Percentiles rank a stretch among this genome's conserved stretches.
phyloP scores from a whole-genome alignment of 2,797 vertebrate genomes.

The Cynodonichthys magdalenae region DNA sequence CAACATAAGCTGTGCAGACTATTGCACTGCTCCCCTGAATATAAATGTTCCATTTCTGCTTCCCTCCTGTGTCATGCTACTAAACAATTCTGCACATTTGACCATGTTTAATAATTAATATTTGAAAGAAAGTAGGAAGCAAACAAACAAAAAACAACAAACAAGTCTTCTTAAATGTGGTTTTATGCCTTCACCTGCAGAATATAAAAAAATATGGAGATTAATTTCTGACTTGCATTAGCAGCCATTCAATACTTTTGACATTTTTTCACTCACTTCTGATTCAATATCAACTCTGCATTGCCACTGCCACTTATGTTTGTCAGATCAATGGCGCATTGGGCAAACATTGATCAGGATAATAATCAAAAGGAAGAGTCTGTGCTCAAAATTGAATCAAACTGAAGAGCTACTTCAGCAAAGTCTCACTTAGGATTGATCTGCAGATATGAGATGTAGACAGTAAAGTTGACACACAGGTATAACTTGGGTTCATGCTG shows the following conservation, averaged over 20 bases:
- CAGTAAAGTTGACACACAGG: constrained; percentile 47
- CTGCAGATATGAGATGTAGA: constrained; percentile 51
- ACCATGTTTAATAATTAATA: constrained; percentile 26
- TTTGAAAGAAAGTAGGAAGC: neutral
- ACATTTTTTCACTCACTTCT: constrained; percentile 63
- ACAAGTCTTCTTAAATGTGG: neutral
- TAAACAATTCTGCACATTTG: constrained; percentile 33
- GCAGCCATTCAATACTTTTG: constrained; percentile 61
- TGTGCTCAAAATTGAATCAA: constrained; percentile 70
- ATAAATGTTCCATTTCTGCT: constrained; percentile 20
- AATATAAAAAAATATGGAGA: constrained; percentile 11
- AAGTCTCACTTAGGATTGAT: constrained; percentile 70
- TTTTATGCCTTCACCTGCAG: constrained; percentile 17
- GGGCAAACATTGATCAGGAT: constrained; percentile 65
- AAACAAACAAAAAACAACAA: constrained; percentile 6
- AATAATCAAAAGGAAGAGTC: constrained; percentile 73
- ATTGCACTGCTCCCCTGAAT: constrained; percentile 36
- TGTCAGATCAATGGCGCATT: constrained; percentile 70
- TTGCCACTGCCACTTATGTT: constrained; percentile 66
- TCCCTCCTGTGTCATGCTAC: constrained; percentile 7
- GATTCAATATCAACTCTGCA: constrained; percentile 70
- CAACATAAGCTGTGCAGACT: constrained; percentile 46
- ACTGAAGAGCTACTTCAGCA: constrained; percentile 66
- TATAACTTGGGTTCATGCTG: constrained; percentile 38
- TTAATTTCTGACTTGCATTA: constrained; percentile 52